Conservation (phyloP, 1,140 invertebrate genomes). For the Maniola jurtina region DNA sequence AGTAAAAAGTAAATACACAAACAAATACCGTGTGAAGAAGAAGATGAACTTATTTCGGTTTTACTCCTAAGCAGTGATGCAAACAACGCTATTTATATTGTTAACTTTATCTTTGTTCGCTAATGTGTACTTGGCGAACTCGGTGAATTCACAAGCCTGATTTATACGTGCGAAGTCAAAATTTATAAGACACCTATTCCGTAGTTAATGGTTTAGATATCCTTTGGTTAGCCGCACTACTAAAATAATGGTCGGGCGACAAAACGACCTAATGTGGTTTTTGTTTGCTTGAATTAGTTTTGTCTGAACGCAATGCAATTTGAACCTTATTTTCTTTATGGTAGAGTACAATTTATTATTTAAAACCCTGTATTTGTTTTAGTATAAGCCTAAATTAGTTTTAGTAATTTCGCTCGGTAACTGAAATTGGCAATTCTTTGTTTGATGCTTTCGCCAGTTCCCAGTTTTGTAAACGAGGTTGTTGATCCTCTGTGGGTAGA, state of each 20-base stretch:
- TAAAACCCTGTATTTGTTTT: background rate
- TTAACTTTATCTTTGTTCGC: background rate
- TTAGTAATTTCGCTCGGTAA: background rate
- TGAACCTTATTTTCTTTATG: background rate
- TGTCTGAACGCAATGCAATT: background rate
- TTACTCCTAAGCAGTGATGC: too few species aligned
- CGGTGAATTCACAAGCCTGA: slow-evolving; percentile 2
- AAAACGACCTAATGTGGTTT: slow-evolving; percentile 30
- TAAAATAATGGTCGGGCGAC: slow-evolving; percentile 28
- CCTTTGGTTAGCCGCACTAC: slow-evolving; percentile 30
- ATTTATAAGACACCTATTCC: slow-evolving; percentile 28
- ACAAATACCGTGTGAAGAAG: too few species aligned
- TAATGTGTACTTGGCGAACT: slow-evolving; percentile 1
- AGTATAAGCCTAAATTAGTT: background rate
- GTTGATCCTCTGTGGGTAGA: too few species aligned
- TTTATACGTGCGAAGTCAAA: slow-evolving; percentile 5
- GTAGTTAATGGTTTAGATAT: slow-evolving; percentile 31
- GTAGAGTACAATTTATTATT: background rate
- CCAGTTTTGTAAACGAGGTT: background rate
- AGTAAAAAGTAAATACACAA: too few species aligned
- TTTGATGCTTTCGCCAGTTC: background rate
- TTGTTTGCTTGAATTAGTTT: slow-evolving; percentile 29
- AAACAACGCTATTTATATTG: too few species aligned
- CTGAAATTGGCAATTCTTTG: background rate
- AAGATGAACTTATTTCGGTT: too few species aligned